These are phyloP conservation scores for Lota lota DNA, from an alignment of 2,113 vertebrate species.

Conservation along the genomic window DNA sequence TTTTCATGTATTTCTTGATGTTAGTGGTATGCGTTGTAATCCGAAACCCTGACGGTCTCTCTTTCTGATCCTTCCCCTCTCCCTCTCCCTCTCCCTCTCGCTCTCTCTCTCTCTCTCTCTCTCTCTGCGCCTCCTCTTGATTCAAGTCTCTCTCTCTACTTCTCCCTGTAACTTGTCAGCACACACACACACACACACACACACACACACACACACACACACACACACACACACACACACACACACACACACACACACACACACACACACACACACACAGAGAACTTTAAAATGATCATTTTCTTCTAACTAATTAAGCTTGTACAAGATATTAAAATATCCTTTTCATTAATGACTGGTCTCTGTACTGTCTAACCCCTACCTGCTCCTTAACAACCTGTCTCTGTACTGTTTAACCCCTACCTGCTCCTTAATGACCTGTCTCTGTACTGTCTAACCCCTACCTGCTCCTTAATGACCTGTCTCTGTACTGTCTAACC, in stretches of 20 bases:
- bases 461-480: no score
- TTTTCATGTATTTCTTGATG: conserved; percentile 39
- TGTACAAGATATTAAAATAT: no score
- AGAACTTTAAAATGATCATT: no score
- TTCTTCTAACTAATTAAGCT: no score
- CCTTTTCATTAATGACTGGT: no score
- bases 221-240: neutral
- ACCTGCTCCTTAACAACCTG: no score
- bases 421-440: no score
- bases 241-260: neutral
- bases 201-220: neutral
- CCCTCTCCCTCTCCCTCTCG: conserved; percentile 48
- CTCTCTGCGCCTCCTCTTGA: neutral
- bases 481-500: no score
- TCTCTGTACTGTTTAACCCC: no score
- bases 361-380: no score
- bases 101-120: conserved; percentile 34
- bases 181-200: neutral
- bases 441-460: no score
- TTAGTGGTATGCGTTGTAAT: conserved; percentile 64
- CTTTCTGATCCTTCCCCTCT: conserved; percentile 64
- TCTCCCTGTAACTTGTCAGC: neutral
- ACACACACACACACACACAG: neutral
- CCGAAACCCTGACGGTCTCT: conserved; percentile 53
- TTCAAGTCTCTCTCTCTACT: neutral